Base-by-base conservation (phyloP, 2,888 invertebrate species). In the Lumbricus terrestris region DNA sequence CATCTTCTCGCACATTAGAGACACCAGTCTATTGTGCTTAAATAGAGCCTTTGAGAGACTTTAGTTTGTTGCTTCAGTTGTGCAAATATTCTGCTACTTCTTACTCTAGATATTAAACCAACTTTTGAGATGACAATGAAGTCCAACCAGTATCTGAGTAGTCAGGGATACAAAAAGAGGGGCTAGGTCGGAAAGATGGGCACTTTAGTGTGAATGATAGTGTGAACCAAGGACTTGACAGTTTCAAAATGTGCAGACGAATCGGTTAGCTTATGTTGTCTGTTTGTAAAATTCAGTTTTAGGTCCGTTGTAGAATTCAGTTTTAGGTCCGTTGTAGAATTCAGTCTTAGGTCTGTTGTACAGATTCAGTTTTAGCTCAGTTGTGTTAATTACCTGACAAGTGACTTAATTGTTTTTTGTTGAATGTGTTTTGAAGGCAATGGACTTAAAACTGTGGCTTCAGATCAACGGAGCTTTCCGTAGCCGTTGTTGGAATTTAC, bases 401-500 rank as follows among this genome's bases (percentile, higher is more conserved):
- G 29, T n/a, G 3, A 69, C 23, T 29, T 54, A 5, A 29, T 1
- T 11, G 13, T 15, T 29, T 69, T 69, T 29, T 69, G 69, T n/a
- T 69, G 47, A 20, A 47, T n/a, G n/a, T 69, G 69, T 69, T 69
- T n/a, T 1, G n/a, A n/a, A 69, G 69, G 69, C 69, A 69, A n/a
- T 69, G 69, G 69, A 69, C 69, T 69, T 69, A 69, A 69, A 69
- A 69, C 69, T n/a, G 69, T 69, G 69, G 69, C 69, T 69, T 69
- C 69, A 69, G 69, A 69, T 69, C 69, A 69, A n/a, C 69, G 29
- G 69, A 69, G 69, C 69, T 69, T 69, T 69, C 69, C n/a, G 69
- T 69, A 69, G 69, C 69, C 35, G 85, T 85, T 37, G 34, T 34
- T 85, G 85, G 85, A 35, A 85, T 85, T 85, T 35, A 85, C 85